Base-by-base conservation (phyloP, 2,797 vertebrate species). In the Melanogrammus aeglefinus region DNA sequence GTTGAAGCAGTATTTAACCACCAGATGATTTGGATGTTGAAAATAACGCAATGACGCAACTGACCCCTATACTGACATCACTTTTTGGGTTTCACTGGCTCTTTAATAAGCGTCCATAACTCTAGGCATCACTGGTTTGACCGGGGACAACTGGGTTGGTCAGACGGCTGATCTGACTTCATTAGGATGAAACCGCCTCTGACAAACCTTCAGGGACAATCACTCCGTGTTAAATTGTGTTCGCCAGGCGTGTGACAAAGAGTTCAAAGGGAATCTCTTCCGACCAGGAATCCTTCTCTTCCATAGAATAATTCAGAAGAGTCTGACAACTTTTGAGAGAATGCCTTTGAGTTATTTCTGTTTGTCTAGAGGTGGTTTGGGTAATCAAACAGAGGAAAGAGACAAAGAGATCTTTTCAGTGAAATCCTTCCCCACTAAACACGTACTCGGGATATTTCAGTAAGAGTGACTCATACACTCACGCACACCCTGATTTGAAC, bases 301-400 rank as follows among this genome's bases (percentile, higher is more conserved):
- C 72, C 38, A 81, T 83, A 84, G 41, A 13, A 29, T 76, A 57
- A 76, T 83, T 35, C 29, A 73, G 12, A 14, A 9, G 79, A 77
- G 77, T 70, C 80, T 80, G 39, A 87, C 77, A 21, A 12, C 24
- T 78, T 78, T 31, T 79, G 80, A 83, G 80, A 85, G 81, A 85
- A 74, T n/a, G 24, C 72, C 72, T 76, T 75, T n/a, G 74, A 4
- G 75, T 47, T 5, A 72, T 77, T 75, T 73, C 47, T 14, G n/a
- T 75, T 82, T 24, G 74, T 77, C 79, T 41, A 76, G 75, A 75
- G 76, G 75, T 71, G 47, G 70, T 76, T 1, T 33, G 21, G 69
- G 75, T 6, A 81, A 86, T 84, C n/a, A 78, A 51, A 80, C 47
- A 76, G 79, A 41, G 75, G 13, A 72, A 13, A 24, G 51, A 38